These are phyloP conservation scores for Sardina pilchardus DNA, from an alignment of 2,113 vertebrate genomes.

Conservation along the genomic window DNA sequence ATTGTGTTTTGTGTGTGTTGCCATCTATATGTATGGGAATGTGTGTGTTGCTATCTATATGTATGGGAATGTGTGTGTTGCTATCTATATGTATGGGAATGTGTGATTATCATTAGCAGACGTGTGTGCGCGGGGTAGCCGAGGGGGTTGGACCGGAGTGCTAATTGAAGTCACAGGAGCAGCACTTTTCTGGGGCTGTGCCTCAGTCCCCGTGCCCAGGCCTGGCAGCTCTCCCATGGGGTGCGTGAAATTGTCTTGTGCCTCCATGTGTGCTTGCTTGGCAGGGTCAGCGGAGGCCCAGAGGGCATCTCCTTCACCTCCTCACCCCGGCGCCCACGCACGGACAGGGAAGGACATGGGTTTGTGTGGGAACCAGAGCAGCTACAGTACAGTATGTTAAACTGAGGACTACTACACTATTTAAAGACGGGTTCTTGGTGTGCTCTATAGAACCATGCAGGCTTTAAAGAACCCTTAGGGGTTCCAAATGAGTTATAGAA, in stretches of 20 bases:
- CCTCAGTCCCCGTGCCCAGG: slow-evolving; percentile 28
- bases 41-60: slow-evolving; percentile 9
- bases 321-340: slow-evolving; percentile 34
- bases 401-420: not conserved
- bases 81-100: slow-evolving; percentile 9
- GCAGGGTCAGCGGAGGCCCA: not conserved
- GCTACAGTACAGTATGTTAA: no score
- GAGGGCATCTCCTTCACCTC: not conserved
- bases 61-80: not conserved
- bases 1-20: no score
- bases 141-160: slow-evolving; percentile 36
- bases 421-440: no score
- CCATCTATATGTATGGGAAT: slow-evolving; percentile 19
- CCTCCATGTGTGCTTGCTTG: slow-evolving; percentile 28
- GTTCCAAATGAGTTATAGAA: no score
- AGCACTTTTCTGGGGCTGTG: slow-evolving; percentile 17
- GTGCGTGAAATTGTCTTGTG: slow-evolving; percentile 56
- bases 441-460: no score
- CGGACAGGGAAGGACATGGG: not conserved
- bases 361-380: not conserved
- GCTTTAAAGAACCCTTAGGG: no score
- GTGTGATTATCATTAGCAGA: not conserved
- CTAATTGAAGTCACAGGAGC: slow-evolving; percentile 50
- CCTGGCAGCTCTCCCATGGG: slow-evolving; percentile 41
- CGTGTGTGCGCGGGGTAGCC: slow-evolving; percentile 20